phyloP scores from a whole-genome alignment of 2,888 invertebrate species.

The Danaus chrysippus region DNA sequence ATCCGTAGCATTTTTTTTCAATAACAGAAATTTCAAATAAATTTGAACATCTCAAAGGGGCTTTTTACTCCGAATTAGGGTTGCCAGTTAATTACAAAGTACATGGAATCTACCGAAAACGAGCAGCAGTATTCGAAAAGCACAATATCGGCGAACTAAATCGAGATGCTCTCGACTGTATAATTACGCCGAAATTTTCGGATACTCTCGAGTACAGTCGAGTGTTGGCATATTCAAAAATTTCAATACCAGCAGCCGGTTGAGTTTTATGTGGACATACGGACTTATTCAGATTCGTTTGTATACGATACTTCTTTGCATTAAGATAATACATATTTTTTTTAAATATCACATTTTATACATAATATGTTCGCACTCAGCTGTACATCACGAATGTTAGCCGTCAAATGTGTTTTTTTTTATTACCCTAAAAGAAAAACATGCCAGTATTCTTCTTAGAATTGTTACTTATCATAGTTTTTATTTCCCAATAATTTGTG shows the following conservation, averaged over 20 bases:
- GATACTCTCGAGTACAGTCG: conserved; percentile 64
- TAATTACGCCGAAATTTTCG: conserved; percentile 70
- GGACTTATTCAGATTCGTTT: conserved; percentile 6
- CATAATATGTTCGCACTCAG: no score
- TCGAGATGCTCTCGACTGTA: conserved; percentile 48
- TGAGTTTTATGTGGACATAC: conserved; percentile 47
- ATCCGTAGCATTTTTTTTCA: neutral
- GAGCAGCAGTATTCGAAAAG: conserved; percentile 33
- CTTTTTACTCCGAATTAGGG: conserved; percentile 3
- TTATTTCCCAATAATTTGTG: no score
- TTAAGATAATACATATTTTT: no score
- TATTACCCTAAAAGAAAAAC: no score
- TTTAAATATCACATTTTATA: no score
- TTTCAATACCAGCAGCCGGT: conserved; percentile 63
- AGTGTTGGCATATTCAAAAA: conserved; percentile 73
- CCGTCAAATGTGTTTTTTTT: no score
- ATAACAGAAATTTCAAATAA: neutral
- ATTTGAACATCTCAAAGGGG: conserved; percentile 3
- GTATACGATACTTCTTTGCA: no score
- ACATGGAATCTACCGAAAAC: conserved; percentile 16
- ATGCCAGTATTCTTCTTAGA: no score
- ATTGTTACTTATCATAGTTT: no score
- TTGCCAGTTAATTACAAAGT: conserved; percentile 8
- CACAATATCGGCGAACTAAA: conserved; percentile 45
- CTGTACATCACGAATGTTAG: no score